Conservation (phyloP, 2,888 invertebrate species). For the Athripsodes cinereus region DNA sequence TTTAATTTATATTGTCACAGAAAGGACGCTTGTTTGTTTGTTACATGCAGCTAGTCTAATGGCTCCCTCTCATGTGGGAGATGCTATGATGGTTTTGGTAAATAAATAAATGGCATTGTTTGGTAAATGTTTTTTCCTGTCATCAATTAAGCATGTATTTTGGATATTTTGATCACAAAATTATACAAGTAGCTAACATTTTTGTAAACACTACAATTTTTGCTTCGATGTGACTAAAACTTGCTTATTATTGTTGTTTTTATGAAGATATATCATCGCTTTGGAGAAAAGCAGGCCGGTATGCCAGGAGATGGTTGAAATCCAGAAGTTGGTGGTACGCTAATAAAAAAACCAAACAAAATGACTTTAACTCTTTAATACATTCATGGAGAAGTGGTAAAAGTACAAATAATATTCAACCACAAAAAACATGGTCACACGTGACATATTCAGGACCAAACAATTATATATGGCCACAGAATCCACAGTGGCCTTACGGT, state of each 20-base stretch:
- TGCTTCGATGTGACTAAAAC: constrained; percentile 1
- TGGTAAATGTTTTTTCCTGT: no score
- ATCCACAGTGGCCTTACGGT: neutral
- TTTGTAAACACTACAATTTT: neutral
- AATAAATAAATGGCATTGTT: no score
- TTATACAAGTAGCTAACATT: neutral
- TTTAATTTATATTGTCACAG: neutral
- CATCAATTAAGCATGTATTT: no score
- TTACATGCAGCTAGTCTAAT: neutral
- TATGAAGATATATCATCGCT: constrained; percentile 12
- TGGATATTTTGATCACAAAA: no score
- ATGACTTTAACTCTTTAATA: neutral
- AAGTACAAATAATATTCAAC: neutral
- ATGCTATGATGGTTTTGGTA: no score
- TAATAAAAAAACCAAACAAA: neutral
- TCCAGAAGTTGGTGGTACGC: neutral
- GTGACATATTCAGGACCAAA: neutral
- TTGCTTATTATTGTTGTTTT: constrained; percentile 5
- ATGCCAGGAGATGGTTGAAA: constrained; percentile 10
- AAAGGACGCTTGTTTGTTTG: neutral
- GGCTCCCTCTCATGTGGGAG: no score
- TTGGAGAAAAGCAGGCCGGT: constrained; percentile 10
- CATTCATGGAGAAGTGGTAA: neutral
- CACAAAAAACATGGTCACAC: neutral
- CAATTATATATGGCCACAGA: neutral